Evolutionary conservation across 2,797 vertebrate species (phyloP), one percentile per base, ranked within the genome.

Genomic region (Peromyscus attwateri): DNA sequence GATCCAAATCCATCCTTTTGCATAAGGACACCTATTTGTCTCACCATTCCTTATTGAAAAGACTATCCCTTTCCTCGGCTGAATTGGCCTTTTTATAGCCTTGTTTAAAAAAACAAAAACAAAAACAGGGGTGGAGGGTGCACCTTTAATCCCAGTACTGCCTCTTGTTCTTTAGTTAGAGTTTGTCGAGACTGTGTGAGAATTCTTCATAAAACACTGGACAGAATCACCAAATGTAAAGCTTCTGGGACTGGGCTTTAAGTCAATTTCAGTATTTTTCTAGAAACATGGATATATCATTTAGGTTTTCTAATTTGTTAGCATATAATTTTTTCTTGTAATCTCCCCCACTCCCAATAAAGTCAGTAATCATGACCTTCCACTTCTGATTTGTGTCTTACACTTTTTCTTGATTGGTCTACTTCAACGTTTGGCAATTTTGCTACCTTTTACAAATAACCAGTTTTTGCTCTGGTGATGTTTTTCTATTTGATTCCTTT

Each of bases 151-250:
- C 46, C 7, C 46, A 46, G 46, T 3, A 46, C 46, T 55, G 27
- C 81, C 60, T 96, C 52, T 14, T 89, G 29, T 55, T 93, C 82
- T 46, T 66, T 21, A 66, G 27, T n/a, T 13, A 88, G 43, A 83
- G n/a, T 64, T 40, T 93, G 16, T n/a, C 2, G 34, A 77, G 13
- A 87, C 76, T 31, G 21, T 73, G 14, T 85, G 62, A 23, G 60
- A 40, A 87, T 79, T 87, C 29, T 87, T 95, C 75, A 73, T 73
- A 88, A 95, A 88, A 68, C 34, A 66, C 62, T 25, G 73, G 71
- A 66, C 21, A 91, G 31, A 92, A 90, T 73, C 71, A 76, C 40
- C 8, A 85, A 82, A 40, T 14, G 11, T 49, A 60, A 95, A 81
- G 52, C 81, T 16, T 82, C 62, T 70, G n/a, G 8, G 27, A 21